Evolutionary conservation across 2,888 invertebrate genomes (phyloP), one percentile per base, ranked within the genome.

Genomic region (Drosophila peninsularis): DNA sequence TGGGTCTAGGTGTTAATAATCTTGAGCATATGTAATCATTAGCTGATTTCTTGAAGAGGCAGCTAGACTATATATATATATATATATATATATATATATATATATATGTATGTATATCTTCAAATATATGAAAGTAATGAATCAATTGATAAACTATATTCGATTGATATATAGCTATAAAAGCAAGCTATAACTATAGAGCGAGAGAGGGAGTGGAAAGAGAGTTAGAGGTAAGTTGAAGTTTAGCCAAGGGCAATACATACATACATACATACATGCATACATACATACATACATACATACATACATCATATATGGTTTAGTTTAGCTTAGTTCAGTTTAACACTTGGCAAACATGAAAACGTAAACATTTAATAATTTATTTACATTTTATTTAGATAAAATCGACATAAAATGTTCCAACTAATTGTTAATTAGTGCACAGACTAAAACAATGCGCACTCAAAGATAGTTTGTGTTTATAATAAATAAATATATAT

Each of bases 371-470:
- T 44, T 44, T 9, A 9, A 24, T 7, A 24, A 44, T 24, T n/a
- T 44, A 44, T 44, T 42, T 42, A 42, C 21, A 42, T 42, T 42
- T n/a, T 21, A 44, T 44, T 44, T 24, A 24, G 44, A 9, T 13
- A 11, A 41, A 44, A 44, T 2, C 44, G 14, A 19, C 19, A 19
- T 41, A 2, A 24, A 24, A 24, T 24, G 24, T 9, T 14, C 14
- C 0, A 24, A 44, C 44, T 24, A 24, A 44, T 42, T 42, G 21
- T 0, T 44, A 21, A 9, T 44, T 44, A 24, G 4, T 9, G 42
- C 42, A 14, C 4, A 14, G 14, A 14, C 14, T 9, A 44, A 4
- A 44, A 24, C 44, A 24, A 24, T 44, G 14, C 14, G 2, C 4
- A 9, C 44, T 24, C 14, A 9, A 14, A 24, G 2, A 14, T 44